These are phyloP conservation scores for Hydriomena furcata DNA, from an alignment of 2,888 invertebrate genomes.

Conservation along the genomic window DNA sequence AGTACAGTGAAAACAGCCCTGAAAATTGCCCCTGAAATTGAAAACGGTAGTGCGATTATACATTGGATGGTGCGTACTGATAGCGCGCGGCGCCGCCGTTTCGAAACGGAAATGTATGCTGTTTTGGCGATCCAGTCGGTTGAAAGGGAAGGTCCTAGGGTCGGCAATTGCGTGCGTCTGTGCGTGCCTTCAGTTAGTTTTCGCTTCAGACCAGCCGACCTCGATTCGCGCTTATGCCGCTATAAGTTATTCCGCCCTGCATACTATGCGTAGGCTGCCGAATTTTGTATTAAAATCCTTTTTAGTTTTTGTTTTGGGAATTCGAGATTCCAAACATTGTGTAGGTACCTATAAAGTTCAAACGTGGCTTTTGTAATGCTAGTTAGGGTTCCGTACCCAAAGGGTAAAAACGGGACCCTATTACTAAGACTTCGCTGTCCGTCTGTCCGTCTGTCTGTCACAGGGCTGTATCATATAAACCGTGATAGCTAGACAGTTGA, in stretches of 20 bases:
- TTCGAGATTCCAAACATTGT: slow-evolving; percentile 29
- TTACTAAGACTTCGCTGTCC: no score
- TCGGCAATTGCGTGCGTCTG: slow-evolving; percentile 72
- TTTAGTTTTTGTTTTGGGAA: slow-evolving; percentile 39
- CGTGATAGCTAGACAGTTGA: no score
- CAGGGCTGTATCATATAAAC: no score
- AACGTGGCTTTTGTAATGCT: background rate
- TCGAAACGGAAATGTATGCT: slow-evolving; percentile 36
- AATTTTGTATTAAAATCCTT: slow-evolving; percentile 47
- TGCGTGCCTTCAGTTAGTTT: slow-evolving; percentile 77
- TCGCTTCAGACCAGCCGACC: slow-evolving; percentile 70
- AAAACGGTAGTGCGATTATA: slow-evolving; percentile 27
- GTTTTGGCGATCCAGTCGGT: slow-evolving; percentile 32
- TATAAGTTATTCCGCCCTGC: slow-evolving; percentile 76
- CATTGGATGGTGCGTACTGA: slow-evolving; percentile 35
- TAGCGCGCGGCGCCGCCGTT: slow-evolving; percentile 25
- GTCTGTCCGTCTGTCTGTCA: no score
- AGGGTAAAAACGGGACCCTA: no score
- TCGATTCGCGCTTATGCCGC: slow-evolving; percentile 74
- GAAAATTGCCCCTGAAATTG: slow-evolving; percentile 46
- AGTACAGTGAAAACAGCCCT: slow-evolving; percentile 32
- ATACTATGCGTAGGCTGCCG: slow-evolving; percentile 60
- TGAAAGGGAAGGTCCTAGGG: slow-evolving; percentile 30
- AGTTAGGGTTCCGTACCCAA: no score
- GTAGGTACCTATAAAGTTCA: slow-evolving; percentile 1